Evolutionary conservation across 2,888 invertebrate genomes (phyloP), one percentile per base, ranked within the genome.

Genomic region (Dendrolimus pini): DNA sequence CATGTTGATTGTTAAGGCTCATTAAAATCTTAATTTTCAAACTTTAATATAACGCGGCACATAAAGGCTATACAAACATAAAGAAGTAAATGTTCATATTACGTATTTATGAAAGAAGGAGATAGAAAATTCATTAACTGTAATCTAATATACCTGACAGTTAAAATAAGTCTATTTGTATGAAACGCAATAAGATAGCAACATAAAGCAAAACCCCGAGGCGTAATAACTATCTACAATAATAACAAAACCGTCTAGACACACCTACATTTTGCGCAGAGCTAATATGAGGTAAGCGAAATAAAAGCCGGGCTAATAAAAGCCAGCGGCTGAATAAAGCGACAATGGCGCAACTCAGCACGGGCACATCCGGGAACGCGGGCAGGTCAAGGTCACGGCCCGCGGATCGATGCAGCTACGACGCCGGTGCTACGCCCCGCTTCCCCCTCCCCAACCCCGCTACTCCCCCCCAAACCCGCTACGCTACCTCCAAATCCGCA

Each of bases 371-470:
- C 89, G 90, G 89, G 89, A 89, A 85, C 83, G 86, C 89, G 89
- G 89, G 82, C 92, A 82, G 92, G 93, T 92, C 93, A 93, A 92
- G 93, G 93, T 93, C 93, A 92, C 91, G 91, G 89, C 82, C 85
- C 82, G 84, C 80, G 88, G 92, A 92, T 92, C 93, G 93, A 93
- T 93, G 91, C 91, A 92, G 93, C 92, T 84, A 84, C 84, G 83
- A 78, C 80, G 82, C 81, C 75, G 72, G 74, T 71, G 73, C 76
- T 75, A 75, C 78, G 71, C 71, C 74, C 74, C 73, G 64, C 72
- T 66, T 67, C 71, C 64, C 76, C 72, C 1, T 65, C 69, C 67
- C 68, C 57, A 68, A 52, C 73, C 69, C 67, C 67, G 61, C 74
- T 66, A 71, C 65, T 62, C 68, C 65, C 61, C 64, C 65, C 63